Evolutionary conservation across 2,888 invertebrate genomes (phyloP), one percentile per base, ranked within the genome.

Genomic region (Gymnosoma rotundatum): DNA sequence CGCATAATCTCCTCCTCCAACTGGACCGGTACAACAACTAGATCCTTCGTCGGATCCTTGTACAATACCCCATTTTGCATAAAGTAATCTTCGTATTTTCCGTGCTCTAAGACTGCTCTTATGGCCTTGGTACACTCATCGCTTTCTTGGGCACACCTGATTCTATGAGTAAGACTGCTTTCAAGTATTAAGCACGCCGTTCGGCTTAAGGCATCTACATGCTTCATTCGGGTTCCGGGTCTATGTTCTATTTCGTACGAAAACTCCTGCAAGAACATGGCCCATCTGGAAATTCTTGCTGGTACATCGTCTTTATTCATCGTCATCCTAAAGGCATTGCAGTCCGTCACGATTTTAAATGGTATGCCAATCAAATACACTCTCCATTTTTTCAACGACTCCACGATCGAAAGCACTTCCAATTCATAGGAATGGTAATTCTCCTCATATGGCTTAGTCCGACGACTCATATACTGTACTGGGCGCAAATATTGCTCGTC

Each of bases 221-320:
- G 82, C 32, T 50, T 76, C 86, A 86, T 87, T 25, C 64, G 56
- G 12, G 63, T 25, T 1, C 78, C 82, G 0, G 67, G 32, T 14
- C 84, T 61, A n/a, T 87, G 84, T 63, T 85, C 83, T 0, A 86
- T 69, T 0, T 38, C 12, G 38, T 85, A 85, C 12, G 79, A n/a
- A 54, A 80, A 86, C 1, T 85, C 79, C 61, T 85, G 74, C 12
- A 85, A 45, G 45, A 82, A 78, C 21, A 83, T 52, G 21, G 58
- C 85, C 85, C 83, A 86, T 25, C 76, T 63, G 1, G 80, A 69
- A n/a, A 83, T 67, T 54, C 81, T 67, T 8, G 76, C 42, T 38
- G 25, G 16, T 76, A 80, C 5, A 82, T 74, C 73, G 3, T 32
- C 21, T 72, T 91, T 91, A 0, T 86, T 54, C 86, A 90, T 87